Percentiles rank a stretch among this genome's conserved stretches.
phyloP scores from a whole-genome alignment of 2,113 vertebrate genomes.

The Melospiza georgiana region DNA sequence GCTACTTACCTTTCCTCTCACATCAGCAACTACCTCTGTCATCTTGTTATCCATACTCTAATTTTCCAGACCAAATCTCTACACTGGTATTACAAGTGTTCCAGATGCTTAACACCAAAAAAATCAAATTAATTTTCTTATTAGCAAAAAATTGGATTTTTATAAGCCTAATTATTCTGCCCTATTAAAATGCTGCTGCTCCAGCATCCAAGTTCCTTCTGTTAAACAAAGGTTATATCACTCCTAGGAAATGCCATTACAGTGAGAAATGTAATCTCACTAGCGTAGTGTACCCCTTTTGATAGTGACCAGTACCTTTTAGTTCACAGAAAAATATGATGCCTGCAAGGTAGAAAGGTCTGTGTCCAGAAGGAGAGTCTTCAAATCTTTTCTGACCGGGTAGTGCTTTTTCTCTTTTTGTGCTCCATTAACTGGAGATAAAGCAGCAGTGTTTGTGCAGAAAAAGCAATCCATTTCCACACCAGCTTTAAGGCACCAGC shows the following conservation, averaged over 20 bases:
- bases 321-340: not conserved
- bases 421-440: not conserved
- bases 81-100: slow-evolving; percentile 61
- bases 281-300: not conserved
- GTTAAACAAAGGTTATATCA: slow-evolving; percentile 27
- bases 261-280: not conserved
- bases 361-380: not conserved
- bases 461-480: not conserved
- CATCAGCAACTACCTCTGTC: slow-evolving; percentile 1
- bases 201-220: not conserved
- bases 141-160: slow-evolving; percentile 58
- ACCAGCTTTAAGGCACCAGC: not conserved
- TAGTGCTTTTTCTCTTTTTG: not conserved
- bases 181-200: slow-evolving; percentile 14
- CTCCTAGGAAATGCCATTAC: not conserved
- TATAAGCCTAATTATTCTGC: slow-evolving; percentile 67
- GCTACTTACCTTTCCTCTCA: slow-evolving; percentile 54
- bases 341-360: not conserved
- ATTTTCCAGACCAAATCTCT: slow-evolving; percentile 61
- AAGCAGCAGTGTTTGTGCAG: not conserved
- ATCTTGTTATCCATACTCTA: slow-evolving; percentile 44
- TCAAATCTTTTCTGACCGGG: not conserved
- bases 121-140: slow-evolving; percentile 59
- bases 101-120: slow-evolving; percentile 52
- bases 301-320: not conserved